Evolutionary conservation across 2,113 vertebrate species (phyloP).

Genomic region (Melanerpes formicivorus): DNA sequence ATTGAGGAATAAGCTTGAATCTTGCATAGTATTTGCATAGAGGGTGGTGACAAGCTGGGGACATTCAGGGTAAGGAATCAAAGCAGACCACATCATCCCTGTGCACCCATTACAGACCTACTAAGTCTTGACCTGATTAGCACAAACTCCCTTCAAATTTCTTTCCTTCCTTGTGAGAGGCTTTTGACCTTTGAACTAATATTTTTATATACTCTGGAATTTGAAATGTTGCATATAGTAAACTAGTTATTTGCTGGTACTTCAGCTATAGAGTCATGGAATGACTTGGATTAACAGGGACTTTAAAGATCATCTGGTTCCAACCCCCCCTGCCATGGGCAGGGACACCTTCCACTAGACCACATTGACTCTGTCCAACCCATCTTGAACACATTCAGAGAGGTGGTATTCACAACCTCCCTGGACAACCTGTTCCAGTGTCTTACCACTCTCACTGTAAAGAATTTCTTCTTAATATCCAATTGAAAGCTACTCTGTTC

Average conservation of each 20-base stretch:
- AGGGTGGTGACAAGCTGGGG: neutral
- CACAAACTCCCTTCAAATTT: neutral
- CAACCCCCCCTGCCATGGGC: too few species aligned
- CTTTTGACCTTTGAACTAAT: neutral
- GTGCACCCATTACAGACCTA: neutral
- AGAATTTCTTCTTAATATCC: too few species aligned
- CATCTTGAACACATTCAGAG: too few species aligned
- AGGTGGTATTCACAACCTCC: too few species aligned
- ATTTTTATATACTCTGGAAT: neutral
- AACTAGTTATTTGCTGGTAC: constrained; percentile 2
- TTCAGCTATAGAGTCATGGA: neutral
- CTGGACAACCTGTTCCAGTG: too few species aligned
- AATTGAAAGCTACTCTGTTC: too few species aligned
- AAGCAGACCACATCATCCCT: neutral
- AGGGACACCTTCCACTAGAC: too few species aligned
- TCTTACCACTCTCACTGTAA: too few species aligned
- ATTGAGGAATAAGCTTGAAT: neutral
- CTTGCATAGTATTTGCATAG: neutral
- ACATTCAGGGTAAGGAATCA: neutral
- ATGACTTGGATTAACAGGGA: too few species aligned
- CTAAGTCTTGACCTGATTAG: neutral
- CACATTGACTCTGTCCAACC: too few species aligned
- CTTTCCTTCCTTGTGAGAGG: neutral
- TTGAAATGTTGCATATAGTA: neutral
- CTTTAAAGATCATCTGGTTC: too few species aligned